A percentile compares a stretch with the other conserved stretches of the same genome.
phyloP scores from a whole-genome alignment of 1,140 invertebrate species.

The Drosophila prosaltans region DNA sequence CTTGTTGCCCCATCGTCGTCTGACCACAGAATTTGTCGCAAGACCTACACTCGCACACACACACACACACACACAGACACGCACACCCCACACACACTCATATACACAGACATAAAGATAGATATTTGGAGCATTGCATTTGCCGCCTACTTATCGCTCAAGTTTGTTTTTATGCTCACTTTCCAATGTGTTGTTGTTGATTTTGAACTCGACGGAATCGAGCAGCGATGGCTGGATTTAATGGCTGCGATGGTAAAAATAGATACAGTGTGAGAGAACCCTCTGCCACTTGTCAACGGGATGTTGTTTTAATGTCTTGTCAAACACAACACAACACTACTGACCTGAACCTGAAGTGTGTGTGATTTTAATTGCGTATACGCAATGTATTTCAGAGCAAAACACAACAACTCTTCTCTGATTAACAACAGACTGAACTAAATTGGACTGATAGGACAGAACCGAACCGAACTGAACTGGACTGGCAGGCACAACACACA shows the following conservation, averaged over 20 bases:
- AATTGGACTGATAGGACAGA: too few relatives aligned
- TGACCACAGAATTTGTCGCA: constrained; percentile 37
- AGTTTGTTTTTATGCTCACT: constrained; percentile 43
- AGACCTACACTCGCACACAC: constrained; percentile 16
- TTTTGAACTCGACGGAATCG: constrained; percentile 32
- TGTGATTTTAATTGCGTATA: constrained; percentile 23
- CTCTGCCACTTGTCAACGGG: constrained; percentile 29
- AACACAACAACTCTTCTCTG: background rate
- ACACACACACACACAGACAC: constrained; percentile 18
- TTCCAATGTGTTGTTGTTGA: constrained; percentile 36
- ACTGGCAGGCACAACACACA: background rate
- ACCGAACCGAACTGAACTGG: background rate
- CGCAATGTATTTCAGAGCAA: constrained; percentile 1
- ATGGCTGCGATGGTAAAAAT: constrained; percentile 19
- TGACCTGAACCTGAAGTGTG: background rate
- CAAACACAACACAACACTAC: constrained; percentile 17
- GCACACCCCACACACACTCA: constrained; percentile 20
- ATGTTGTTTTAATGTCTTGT: constrained; percentile 33
- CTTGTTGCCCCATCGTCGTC: constrained; percentile 32
- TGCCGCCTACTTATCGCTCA: constrained; percentile 41
- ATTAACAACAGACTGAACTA: constrained; percentile 2
- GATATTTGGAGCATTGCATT: constrained; percentile 37
- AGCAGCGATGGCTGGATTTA: constrained; percentile 11
- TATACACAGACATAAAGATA: constrained; percentile 8
- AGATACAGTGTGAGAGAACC: background rate